Evolutionary conservation across 2,797 vertebrate genomes (phyloP), one percentile per base, ranked within the genome.

Genomic region (Ibycter americanus): DNA sequence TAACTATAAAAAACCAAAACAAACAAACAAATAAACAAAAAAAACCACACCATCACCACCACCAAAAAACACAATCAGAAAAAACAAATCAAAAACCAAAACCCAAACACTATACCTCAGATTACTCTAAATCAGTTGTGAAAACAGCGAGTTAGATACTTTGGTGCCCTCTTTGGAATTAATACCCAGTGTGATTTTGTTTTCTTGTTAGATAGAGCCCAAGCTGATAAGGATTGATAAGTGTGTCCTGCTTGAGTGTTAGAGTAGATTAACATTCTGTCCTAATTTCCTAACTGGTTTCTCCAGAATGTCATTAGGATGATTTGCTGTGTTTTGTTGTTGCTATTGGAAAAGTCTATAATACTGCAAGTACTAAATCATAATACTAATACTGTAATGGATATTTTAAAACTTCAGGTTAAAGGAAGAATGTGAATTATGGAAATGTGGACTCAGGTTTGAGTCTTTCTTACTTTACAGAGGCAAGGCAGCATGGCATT

Each of bases 261-360:
- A 93, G n/a, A 68, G 70, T 72, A 91, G 62, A 91, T 96, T 96
- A 94, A 93, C 38, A 3, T 72, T 86, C 54, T 89, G 42, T 87
- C 77, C 73, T 91, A 83, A 94, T 94, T 94, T 96, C 68, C 70
- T 94, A 90, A 89, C 86, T 93, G 59, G 66, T 89, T 97, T 95
- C 62, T 94, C 20, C 56, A 82, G 55, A 86, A 91, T 87, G 70
- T 76, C 70, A 83, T 88, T 96, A 94, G 32, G 16, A 77, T 88
- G 46, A 91, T 94, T 94, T 97, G 72, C 42, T 87, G 44, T 42
- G 42, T 77, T 96, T 91, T 76, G n/a, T 63, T 85, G n/a, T 12
- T 84, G 62, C 52, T 77, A 42, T 77, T 87, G 54, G 42, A 76
- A 79, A 95, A 97, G 78, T 92, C 83, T 89, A 90, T 93, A 96